Conservation (phyloP, 2,113 vertebrate species). For the Melanerpes formicivorus region DNA sequence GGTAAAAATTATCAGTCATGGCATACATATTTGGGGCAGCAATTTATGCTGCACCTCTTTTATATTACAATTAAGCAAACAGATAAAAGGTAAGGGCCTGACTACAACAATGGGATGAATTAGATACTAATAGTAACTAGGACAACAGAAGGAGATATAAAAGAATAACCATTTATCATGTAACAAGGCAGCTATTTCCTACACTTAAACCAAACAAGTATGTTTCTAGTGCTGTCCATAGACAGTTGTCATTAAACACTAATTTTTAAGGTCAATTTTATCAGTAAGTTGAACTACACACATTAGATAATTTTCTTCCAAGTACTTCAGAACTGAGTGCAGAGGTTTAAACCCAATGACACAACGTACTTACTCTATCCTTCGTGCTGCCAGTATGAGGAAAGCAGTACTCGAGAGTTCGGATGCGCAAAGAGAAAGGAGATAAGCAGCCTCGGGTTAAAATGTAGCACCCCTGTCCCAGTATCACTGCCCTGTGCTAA, state of each 20-base stretch:
- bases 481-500: not conserved
- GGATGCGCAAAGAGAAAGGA: not conserved
- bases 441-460: conserved; percentile 9
- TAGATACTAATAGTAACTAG: not conserved
- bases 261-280: not conserved
- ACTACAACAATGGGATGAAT: not conserved
- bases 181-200: not conserved
- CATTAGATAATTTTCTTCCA: not conserved
- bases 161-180: not conserved
- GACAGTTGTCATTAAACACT: not conserved
- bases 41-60: not conserved
- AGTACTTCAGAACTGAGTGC: not conserved
- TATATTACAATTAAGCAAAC: not conserved
- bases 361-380: conserved; percentile 39
- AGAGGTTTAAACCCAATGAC: not conserved
- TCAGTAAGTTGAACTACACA: not conserved
- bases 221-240: not conserved
- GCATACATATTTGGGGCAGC: not conserved
- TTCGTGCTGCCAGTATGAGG: not conserved
- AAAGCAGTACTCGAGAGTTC: not conserved
- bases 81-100: not conserved
- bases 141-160: not conserved
- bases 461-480: not conserved
- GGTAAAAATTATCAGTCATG: not conserved
- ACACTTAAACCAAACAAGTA: not conserved